A percentile compares a stretch with the other conserved stretches of the same genome.
Evolutionary conservation across 2,797 vertebrate species (phyloP).

Genomic region (Megalops cyprinoides): DNA sequence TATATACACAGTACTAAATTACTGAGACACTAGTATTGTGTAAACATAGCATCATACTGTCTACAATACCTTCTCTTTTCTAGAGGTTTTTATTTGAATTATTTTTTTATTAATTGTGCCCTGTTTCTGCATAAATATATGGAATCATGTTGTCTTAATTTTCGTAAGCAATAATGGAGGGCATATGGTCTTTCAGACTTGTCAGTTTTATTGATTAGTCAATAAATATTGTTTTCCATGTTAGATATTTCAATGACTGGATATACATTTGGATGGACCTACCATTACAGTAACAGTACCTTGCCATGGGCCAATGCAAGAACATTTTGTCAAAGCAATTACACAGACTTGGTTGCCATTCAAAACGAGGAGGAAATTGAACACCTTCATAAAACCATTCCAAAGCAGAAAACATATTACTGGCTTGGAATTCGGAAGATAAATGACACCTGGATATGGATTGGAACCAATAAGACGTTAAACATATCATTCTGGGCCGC

Average conservation of each 20-base stretch:
- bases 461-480: conserved; percentile 68
- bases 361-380: conserved; percentile 66
- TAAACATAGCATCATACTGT: no score
- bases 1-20: neutral
- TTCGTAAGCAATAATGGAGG: no score
- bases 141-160: neutral
- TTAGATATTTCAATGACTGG: conserved; percentile 9
- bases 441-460: conserved; percentile 70
- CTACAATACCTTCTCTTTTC: no score
- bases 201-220: neutral
- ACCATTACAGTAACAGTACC: conserved; percentile 54
- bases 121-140: neutral
- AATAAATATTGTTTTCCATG: neutral
- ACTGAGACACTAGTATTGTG: no score
- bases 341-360: conserved; percentile 71
- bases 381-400: conserved; percentile 59
- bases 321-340: conserved; percentile 49
- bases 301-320: conserved; percentile 57
- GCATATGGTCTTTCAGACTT: neutral
- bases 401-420: conserved; percentile 50
- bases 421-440: conserved; percentile 79
- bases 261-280: conserved; percentile 61
- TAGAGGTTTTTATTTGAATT: neutral
- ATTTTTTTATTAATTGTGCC: neutral
- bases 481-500: conserved; percentile 66